phyloP scores from a whole-genome alignment of 2,113 vertebrate genomes.

The Phaetusa simplex region DNA sequence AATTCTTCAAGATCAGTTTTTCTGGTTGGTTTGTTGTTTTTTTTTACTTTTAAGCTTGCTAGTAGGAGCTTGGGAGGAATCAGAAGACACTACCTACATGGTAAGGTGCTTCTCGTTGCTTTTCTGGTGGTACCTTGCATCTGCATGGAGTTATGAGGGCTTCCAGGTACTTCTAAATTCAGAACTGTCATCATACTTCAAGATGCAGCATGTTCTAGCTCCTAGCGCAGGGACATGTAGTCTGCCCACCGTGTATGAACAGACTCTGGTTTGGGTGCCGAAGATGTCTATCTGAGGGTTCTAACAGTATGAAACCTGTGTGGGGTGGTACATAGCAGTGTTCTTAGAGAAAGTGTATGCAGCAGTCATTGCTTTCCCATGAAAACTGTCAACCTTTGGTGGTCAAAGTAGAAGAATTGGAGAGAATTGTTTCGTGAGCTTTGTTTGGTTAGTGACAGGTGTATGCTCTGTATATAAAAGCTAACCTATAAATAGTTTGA shows the following conservation, averaged over 20 bases:
- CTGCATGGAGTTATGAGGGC: background rate
- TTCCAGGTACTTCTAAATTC: background rate
- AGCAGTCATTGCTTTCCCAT: background rate
- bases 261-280: background rate
- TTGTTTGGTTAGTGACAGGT: background rate
- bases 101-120: background rate
- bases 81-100: background rate
- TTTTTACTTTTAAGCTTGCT: background rate
- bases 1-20: background rate
- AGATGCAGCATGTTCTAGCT: background rate
- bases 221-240: background rate
- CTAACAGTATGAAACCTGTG: background rate
- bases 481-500: background rate
- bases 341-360: background rate
- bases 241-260: fast-evolving
- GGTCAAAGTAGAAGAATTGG: background rate
- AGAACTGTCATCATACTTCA: background rate
- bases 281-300: background rate
- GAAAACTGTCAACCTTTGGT: background rate
- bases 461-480: background rate
- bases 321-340: fast-evolving
- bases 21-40: background rate
- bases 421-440: background rate
- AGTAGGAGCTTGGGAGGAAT: background rate
- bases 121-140: background rate